These are phyloP conservation scores for Sylvia borin DNA, from an alignment of 2,797 vertebrate genomes.

Conservation along the genomic window DNA sequence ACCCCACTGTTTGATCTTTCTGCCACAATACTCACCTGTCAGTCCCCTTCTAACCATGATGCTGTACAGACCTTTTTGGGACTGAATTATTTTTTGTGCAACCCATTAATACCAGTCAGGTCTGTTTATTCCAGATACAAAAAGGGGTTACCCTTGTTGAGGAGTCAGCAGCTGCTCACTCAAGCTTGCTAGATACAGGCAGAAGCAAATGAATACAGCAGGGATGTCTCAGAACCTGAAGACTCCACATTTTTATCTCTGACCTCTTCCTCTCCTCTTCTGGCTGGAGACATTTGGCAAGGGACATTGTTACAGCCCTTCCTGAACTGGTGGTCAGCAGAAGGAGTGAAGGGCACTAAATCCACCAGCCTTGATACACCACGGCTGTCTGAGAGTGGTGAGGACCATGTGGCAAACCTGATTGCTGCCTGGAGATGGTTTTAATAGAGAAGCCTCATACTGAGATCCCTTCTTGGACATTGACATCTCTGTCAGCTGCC, in stretches of 20 bases:
- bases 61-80: neutral
- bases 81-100: neutral
- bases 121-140: too few species aligned
- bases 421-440: neutral
- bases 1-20: neutral
- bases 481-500: neutral
- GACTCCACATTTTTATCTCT: neutral
- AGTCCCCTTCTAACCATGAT: neutral
- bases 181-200: neutral
- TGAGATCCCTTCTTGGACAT: neutral
- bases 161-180: neutral
- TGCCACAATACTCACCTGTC: rapidly evolving
- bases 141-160: too few species aligned
- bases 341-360: neutral
- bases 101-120: neutral
- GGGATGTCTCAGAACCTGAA: neutral
- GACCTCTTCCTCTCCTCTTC: neutral
- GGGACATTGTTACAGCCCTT: neutral
- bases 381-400: neutral
- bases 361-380: neutral
- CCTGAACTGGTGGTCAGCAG: neutral
- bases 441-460: neutral
- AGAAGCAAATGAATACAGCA: neutral
- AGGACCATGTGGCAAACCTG: neutral
- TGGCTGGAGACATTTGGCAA: neutral